Evolutionary conservation across 2,888 invertebrate species (phyloP).

Genomic region (Cryptus viduatorius): DNA sequence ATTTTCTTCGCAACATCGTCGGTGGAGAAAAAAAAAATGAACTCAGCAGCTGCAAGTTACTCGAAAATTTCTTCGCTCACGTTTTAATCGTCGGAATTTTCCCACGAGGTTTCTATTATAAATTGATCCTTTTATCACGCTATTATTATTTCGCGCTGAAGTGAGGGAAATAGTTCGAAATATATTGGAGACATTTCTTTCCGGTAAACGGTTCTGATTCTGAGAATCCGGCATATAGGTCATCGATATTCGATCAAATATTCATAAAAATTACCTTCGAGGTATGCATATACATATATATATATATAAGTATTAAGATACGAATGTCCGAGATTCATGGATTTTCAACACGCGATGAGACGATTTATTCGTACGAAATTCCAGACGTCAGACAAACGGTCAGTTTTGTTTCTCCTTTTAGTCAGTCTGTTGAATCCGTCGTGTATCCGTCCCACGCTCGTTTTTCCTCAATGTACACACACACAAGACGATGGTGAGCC

Average conservation of each 20-base stretch:
- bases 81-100: conserved; percentile 7
- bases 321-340: neutral
- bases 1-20: conserved; percentile 4
- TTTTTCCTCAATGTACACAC: conserved; percentile 49
- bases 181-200: conserved; percentile 55
- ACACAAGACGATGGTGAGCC: conserved; percentile 15
- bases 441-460: conserved; percentile 60
- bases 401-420: conserved; percentile 30
- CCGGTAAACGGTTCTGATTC: neutral
- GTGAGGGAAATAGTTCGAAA: conserved; percentile 4
- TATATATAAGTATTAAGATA: neutral
- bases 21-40: conserved; percentile 1
- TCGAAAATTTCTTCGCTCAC: conserved; percentile 13
- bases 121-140: neutral
- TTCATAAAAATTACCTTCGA: neutral
- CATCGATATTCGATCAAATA: conserved; percentile 38
- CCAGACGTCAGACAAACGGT: conserved; percentile 27
- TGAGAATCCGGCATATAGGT: neutral
- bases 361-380: conserved; percentile 18
- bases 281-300: too few species aligned
- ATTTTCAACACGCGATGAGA: neutral
- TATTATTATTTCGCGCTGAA: conserved; percentile 8
- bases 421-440: conserved; percentile 49
- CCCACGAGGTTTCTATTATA: conserved; percentile 2
- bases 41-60: conserved; percentile 30